Base-by-base conservation (phyloP, 2,113 vertebrate species). In the Mastomys natalensis region DNA sequence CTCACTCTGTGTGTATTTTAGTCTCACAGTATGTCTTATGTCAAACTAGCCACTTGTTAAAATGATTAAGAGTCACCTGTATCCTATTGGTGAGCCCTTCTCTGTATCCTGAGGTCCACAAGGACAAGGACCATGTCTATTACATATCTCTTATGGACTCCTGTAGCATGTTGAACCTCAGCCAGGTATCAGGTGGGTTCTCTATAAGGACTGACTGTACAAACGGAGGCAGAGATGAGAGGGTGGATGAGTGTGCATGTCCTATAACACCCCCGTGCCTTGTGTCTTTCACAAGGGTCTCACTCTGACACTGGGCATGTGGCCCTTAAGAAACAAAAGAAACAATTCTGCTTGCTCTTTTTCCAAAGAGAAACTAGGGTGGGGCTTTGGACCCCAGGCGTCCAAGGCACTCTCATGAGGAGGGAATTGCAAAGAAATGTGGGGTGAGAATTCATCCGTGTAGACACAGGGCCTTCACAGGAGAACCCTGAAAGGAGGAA, bases 221-320 rank as follows among this genome's bases (percentile, higher is more conserved):
- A 12, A 31, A 60, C 37, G 10, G 51, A 88, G 48, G 60, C 6
- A 13, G 26, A 55, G 22, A 29, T 37, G 37, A 26, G 1, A 21
- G 4, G 26, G 4, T 21, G 62, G 48, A 17, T 40, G 29, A 5
- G 22, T 13, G n/a, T 21, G 45, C 34, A 87, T 1, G 37, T 48
- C 58, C 34, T 81, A 53, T n/a, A 31, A 76, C 40, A n/a, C 34
- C 17, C 53, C 66, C 10, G 51, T 51, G 51, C 51, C 51, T 51
- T 0, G 0, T 10, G 31, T 37, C 15, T 53, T 37, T 19, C 31
- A 31, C 0, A 70, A 94, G 34, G 17, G 4, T 77, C 26, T 66
- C 86, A 13, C 37, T 85, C 81, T 66, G n/a, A 40, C 53, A 22
- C 11, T 7, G 29, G 85, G 62, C 37, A 53, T 26, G 60, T 11